Conservation (phyloP, 2,888 invertebrate species). For the Craniophora ligustri region DNA sequence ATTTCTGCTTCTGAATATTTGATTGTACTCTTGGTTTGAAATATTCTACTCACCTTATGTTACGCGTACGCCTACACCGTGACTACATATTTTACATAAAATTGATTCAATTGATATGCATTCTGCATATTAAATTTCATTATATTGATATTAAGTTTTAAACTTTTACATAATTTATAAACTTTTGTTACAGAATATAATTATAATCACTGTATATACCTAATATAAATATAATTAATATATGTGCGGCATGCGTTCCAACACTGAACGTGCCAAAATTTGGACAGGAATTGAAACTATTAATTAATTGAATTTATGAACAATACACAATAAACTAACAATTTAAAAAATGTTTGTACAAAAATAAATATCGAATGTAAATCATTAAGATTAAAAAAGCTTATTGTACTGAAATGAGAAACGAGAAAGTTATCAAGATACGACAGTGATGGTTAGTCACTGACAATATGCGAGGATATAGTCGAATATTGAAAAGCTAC, state of each 20-base stretch:
- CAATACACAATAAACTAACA: constrained; percentile 55
- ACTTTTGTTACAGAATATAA: constrained; percentile 22
- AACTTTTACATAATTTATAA: constrained; percentile 15
- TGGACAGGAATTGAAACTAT: constrained; percentile 77
- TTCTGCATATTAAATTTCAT: no score
- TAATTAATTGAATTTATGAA: constrained; percentile 55
- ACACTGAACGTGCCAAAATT: constrained; percentile 64
- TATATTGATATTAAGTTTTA: constrained; percentile 10
- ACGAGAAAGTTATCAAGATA: constrained; percentile 25
- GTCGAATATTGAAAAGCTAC: constrained; percentile 51
- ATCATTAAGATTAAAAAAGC: constrained; percentile 56
- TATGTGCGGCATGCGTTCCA: constrained; percentile 50
- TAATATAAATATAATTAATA: constrained; percentile 44
- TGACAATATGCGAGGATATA: constrained; percentile 36
- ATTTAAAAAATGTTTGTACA: constrained; percentile 66
- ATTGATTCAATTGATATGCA: no score
- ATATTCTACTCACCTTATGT: constrained; percentile 10
- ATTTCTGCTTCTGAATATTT: constrained; percentile 29
- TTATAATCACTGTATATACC: constrained; percentile 48
- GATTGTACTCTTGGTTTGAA: constrained; percentile 14
- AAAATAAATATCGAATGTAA: constrained; percentile 66
- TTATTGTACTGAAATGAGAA: constrained; percentile 52
- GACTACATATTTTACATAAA: no score
- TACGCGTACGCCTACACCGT: constrained; percentile 3
- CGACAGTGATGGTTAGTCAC: constrained; percentile 31